Percentiles rank a stretch among this genome's conserved stretches.
These are phyloP conservation scores for Mus minutoides DNA, from an alignment of 2,797 vertebrate species.

Conservation along the genomic window DNA sequence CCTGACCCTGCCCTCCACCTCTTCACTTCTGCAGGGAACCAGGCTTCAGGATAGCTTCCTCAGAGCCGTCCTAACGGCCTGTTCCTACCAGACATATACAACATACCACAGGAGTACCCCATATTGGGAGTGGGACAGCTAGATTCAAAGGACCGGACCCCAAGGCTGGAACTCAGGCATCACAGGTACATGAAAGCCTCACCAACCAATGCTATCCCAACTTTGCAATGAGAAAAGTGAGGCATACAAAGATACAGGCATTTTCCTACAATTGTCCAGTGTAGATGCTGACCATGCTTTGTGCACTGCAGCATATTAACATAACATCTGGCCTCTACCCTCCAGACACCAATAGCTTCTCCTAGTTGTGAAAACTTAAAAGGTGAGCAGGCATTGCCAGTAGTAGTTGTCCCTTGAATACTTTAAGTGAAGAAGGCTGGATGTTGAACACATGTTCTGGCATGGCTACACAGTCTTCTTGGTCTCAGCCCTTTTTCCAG, in stretches of 20 bases:
- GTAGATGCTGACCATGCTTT: neutral
- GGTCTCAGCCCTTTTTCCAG: neutral
- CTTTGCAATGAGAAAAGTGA: neutral
- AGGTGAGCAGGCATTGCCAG: neutral
- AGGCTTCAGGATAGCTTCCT: neutral
- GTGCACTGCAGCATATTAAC: accelerated
- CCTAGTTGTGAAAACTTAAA: neutral
- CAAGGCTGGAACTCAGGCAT: neutral
- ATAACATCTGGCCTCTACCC: neutral
- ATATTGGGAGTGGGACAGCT: neutral
- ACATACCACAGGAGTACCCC: neutral
- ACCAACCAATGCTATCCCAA: neutral
- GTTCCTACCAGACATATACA: neutral
- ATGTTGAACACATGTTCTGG: neutral
- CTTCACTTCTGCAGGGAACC: neutral
- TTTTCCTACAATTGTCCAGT: neutral
- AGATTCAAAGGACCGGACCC: neutral
- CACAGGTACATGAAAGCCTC: neutral
- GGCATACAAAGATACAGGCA: neutral
- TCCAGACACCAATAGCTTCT: accelerated
- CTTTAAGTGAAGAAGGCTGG: neutral
- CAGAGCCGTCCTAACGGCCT: too few species aligned
- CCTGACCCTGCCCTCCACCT: neutral
- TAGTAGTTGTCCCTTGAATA: too few species aligned
- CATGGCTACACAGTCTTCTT: too few species aligned